These are phyloP conservation scores for Melinaea marsaeus DNA, from an alignment of 2,888 invertebrate species.

Conservation along the genomic window DNA sequence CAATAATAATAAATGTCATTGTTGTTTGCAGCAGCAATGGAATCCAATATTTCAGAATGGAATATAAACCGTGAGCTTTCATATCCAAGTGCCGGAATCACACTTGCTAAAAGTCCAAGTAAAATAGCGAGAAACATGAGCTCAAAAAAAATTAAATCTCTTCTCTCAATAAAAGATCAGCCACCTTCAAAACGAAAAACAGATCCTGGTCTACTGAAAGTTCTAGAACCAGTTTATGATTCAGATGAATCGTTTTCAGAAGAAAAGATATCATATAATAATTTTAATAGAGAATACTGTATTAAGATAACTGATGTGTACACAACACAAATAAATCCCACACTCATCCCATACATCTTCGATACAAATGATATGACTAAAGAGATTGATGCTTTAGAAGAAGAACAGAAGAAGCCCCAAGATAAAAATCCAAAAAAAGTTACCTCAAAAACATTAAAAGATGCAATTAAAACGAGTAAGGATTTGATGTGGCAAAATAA, in stretches of 20 bases:
- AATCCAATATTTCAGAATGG: conserved; percentile 51
- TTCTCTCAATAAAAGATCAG: conserved; percentile 40
- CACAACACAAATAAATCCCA: conserved; percentile 25
- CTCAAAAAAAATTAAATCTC: conserved; percentile 40
- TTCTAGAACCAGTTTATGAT: conserved; percentile 22
- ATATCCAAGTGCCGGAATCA: conserved; percentile 11
- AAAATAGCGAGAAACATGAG: conserved; percentile 37
- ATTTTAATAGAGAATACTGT: conserved; percentile 43
- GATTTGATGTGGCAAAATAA: conserved; percentile 41
- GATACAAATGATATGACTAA: conserved; percentile 50
- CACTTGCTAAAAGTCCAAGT: conserved; percentile 35
- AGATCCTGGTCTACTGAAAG: conserved; percentile 26
- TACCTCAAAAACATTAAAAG: conserved; percentile 41
- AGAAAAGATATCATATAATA: conserved; percentile 40
- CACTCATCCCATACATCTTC: conserved; percentile 48
- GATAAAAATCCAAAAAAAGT: conserved; percentile 46
- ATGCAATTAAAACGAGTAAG: conserved; percentile 46
- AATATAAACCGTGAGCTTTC: conserved; percentile 40
- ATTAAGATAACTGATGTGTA: conserved; percentile 43
- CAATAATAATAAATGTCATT: too few relatives aligned
- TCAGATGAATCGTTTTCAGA: conserved; percentile 39
- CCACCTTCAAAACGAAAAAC: conserved; percentile 35
- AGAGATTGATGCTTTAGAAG: conserved; percentile 43
- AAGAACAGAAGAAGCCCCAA: conserved; percentile 44
- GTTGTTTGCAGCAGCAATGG: conserved; percentile 18